Percentiles rank a stretch among this genome's conserved stretches.
phyloP scores from a whole-genome alignment of 2,888 invertebrate genomes.

The Eristalis tenax region DNA sequence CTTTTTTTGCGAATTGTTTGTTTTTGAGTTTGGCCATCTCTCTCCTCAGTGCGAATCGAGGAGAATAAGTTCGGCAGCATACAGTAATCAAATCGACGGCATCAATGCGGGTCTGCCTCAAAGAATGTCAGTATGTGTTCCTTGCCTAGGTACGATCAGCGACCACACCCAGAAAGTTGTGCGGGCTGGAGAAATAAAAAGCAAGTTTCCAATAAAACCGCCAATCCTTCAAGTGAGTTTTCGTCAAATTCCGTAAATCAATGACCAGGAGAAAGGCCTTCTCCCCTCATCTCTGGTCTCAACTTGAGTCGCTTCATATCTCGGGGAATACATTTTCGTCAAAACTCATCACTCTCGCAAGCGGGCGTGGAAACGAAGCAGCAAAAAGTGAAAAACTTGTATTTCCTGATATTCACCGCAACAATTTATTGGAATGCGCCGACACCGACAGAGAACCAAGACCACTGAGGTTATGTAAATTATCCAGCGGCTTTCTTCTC shows the following conservation, averaged over 20 bases:
- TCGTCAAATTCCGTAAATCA: not conserved
- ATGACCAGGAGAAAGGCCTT: not conserved
- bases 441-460: not conserved
- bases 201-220: no score
- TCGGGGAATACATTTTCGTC: not conserved
- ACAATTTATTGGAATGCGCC: not conserved
- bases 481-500: constrained; percentile 36
- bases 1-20: not conserved
- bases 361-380: not conserved
- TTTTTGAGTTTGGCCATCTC: not conserved
- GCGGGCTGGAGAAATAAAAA: not conserved
- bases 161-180: not conserved
- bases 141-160: no score
- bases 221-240: no score
- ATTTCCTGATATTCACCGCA: not conserved
- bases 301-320: not conserved
- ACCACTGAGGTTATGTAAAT: constrained; percentile 47
- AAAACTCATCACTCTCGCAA: not conserved
- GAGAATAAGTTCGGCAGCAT: not conserved
- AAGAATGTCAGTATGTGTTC: not conserved
- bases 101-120: not conserved
- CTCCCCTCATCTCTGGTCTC: not conserved
- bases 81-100: not conserved
- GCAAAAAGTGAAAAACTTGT: not conserved
- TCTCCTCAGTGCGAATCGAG: not conserved